Evolutionary conservation across 2,113 vertebrate genomes (phyloP).

Genomic region (Dolichallabes microphthalmus): DNA sequence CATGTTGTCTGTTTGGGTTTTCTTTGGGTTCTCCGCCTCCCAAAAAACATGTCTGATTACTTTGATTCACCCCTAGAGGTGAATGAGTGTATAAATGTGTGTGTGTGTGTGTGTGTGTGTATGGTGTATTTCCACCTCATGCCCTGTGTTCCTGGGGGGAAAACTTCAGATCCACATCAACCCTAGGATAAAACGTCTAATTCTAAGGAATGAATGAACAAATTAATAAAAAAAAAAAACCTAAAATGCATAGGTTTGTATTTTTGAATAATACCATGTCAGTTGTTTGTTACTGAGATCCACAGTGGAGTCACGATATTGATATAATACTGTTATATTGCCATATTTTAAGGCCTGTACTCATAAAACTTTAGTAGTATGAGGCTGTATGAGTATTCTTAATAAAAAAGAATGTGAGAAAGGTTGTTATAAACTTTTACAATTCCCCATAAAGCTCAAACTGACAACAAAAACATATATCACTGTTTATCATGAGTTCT

Average conservation of each 20-base stretch:
- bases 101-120: not conserved
- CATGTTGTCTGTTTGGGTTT: not conserved
- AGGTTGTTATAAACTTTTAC: not conserved
- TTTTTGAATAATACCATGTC: not conserved
- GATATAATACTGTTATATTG: conserved; percentile 12
- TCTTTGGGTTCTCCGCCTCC: no score
- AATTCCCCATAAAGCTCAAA: not conserved
- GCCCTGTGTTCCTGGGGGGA: not conserved
- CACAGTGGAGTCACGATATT: not conserved
- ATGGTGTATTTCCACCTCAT: not conserved
- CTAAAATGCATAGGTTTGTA: not conserved
- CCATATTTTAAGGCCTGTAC: not conserved
- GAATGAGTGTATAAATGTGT: not conserved
- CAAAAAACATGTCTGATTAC: not conserved
- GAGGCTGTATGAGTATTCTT: conserved; percentile 15
- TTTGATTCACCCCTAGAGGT: not conserved
- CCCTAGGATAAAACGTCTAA: not conserved
- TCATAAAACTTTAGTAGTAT: conserved; percentile 8
- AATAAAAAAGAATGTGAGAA: conserved; percentile 2
- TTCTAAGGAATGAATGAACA: not conserved
- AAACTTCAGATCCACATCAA: not conserved
- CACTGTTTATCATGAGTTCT: not conserved
- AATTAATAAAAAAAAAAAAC: not conserved
- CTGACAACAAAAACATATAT: not conserved
- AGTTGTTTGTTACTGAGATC: not conserved